Conservation (phyloP, 2,888 invertebrate genomes). For the Galeopsomyia nigrocyanea region DNA sequence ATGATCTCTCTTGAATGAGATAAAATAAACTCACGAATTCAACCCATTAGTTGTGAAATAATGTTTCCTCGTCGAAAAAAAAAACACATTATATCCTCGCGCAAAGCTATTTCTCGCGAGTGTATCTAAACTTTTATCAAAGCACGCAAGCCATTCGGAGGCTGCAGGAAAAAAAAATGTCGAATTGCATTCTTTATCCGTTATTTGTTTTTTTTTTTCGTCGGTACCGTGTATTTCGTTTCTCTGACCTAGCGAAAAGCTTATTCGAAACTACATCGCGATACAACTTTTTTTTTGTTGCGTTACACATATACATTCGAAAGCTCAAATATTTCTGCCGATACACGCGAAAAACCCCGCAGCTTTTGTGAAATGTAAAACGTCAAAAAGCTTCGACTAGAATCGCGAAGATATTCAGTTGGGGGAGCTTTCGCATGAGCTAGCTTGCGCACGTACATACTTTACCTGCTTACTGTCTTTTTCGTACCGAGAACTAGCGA, state of each 20-base stretch:
- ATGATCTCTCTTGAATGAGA: too few species aligned
- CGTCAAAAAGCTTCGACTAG: conserved; percentile 16
- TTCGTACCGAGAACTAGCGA: too few species aligned
- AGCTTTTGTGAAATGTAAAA: conserved; percentile 26
- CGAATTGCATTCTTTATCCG: conserved; percentile 1
- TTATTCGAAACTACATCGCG: conserved; percentile 14
- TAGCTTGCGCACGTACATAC: not conserved
- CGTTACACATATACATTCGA: conserved; percentile 6
- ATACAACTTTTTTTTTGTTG: conserved; percentile 16
- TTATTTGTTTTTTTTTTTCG: conserved; percentile 28
- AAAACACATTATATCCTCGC: not conserved
- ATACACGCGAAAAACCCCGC: not conserved
- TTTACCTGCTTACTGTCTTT: too few species aligned
- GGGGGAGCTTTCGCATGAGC: not conserved
- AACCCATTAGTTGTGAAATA: too few species aligned
- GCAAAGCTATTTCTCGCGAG: conserved; percentile 2
- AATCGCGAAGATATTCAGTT: conserved; percentile 1
- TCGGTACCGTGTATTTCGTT: not conserved
- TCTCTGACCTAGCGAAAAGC: not conserved
- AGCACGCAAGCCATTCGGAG: not conserved
- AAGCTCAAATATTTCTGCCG: conserved; percentile 26
- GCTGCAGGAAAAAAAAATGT: conserved; percentile 8
- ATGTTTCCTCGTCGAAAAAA: too few species aligned
- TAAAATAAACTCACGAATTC: too few species aligned
- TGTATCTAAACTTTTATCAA: conserved; percentile 13